Evolutionary conservation across 37 sponge, comb jelly and placozoan species (phyloP).

Genomic region (Bolinopsis microptera): DNA sequence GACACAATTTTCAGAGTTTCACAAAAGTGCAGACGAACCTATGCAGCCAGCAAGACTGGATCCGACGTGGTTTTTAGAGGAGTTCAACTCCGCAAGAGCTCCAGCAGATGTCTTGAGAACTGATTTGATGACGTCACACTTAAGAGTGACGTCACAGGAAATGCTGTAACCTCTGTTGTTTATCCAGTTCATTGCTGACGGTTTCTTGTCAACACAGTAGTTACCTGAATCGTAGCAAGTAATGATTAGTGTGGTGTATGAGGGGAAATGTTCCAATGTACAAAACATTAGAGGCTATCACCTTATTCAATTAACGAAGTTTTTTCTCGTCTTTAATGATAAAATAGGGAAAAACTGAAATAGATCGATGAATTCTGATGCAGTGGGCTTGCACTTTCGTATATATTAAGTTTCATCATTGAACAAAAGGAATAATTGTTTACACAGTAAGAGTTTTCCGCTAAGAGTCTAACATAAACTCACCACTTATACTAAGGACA

Average conservation of each 20-base stretch:
- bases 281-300: too few species aligned
- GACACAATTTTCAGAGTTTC: too few species aligned
- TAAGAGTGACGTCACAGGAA: slow-evolving; percentile 85
- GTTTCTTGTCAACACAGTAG: slow-evolving; percentile 94
- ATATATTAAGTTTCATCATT: too few species aligned
- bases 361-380: too few species aligned
- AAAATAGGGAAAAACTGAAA: too few species aligned
- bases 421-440: too few species aligned
- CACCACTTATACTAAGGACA: slow-evolving; percentile 83
- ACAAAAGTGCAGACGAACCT: slow-evolving; percentile 66
- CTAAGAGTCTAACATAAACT: too few species aligned
- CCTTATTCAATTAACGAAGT: too few species aligned
- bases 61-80: slow-evolving; percentile 89
- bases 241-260: too few species aligned
- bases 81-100: slow-evolving; percentile 87
- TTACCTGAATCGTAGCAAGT: slow-evolving; percentile 68
- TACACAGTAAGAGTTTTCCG: too few species aligned
- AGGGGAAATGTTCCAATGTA: not conserved
- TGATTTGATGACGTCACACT: slow-evolving; percentile 67
- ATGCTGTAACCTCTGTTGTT: slow-evolving; percentile 93
- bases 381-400: too few species aligned
- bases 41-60: slow-evolving; percentile 95
- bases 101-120: slow-evolving; percentile 85
- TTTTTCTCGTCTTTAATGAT: too few species aligned
- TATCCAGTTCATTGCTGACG: slow-evolving; percentile 96